These are phyloP conservation scores for Lydus trimaculatus DNA, from an alignment of 2,888 invertebrate species.

Conservation along the genomic window DNA sequence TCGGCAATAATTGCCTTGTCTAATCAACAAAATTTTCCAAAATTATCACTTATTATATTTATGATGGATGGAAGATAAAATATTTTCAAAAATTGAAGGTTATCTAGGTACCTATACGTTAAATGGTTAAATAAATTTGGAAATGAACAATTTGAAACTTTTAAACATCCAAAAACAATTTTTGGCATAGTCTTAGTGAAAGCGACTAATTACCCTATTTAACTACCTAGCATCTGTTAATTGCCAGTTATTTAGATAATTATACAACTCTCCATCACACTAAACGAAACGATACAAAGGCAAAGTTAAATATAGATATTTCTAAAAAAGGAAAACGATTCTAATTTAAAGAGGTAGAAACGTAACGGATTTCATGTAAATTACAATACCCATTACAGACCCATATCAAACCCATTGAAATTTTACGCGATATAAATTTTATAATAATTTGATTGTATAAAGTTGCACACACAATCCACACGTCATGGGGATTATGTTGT, in stretches of 20 bases:
- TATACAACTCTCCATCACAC: conserved; percentile 13
- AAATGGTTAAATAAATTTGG: not conserved
- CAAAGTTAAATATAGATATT: not conserved
- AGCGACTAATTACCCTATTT: conserved; percentile 25
- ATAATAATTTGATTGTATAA: not conserved
- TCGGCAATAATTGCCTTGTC: conserved; percentile 5
- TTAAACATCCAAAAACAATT: conserved; percentile 11
- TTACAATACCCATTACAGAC: not conserved
- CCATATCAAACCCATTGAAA: conserved; percentile 15
- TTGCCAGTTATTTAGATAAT: conserved; percentile 25
- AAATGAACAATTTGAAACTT: not conserved
- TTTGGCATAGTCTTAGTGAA: conserved; percentile 31
- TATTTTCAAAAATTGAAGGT: conserved; percentile 4
- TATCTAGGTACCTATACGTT: not conserved
- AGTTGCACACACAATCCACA: not conserved
- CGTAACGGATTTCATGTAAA: conserved; percentile 3
- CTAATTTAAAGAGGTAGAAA: conserved; percentile 5
- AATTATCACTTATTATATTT: not conserved
- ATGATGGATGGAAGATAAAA: conserved; percentile 2
- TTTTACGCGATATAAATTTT: conserved; percentile 24
- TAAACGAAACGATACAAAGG: not conserved
- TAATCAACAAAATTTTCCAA: not conserved
- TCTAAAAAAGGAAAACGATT: not conserved
- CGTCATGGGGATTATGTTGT: conserved; percentile 8
- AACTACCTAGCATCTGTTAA: conserved; percentile 26